A percentile compares a stretch with the other conserved stretches of the same genome.
These are phyloP conservation scores for Rhagoletis pomonella DNA, from an alignment of 1,140 invertebrate genomes.

Conservation along the genomic window DNA sequence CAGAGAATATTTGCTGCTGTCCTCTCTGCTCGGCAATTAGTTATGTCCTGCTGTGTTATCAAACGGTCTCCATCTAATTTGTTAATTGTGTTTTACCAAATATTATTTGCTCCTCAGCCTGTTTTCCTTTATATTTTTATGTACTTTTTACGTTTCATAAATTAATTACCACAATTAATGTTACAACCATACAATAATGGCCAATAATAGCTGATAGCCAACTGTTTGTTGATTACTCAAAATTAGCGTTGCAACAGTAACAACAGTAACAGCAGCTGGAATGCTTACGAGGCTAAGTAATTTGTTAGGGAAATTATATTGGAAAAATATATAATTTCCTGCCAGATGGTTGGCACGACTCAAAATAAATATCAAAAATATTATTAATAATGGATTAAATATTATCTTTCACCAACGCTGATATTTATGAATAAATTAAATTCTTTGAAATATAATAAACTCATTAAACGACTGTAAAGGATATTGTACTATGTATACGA, in stretches of 20 bases:
- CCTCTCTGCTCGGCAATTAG: background rate
- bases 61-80: constrained; percentile 49
- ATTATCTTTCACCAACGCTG: too few relatives aligned
- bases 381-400: too few relatives aligned
- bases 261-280: background rate
- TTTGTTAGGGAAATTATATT: constrained; percentile 9
- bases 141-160: constrained; percentile 33
- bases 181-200: constrained; percentile 47
- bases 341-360: background rate
- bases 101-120: background rate
- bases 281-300: background rate
- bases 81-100: constrained; percentile 50
- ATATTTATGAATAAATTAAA: too few relatives aligned
- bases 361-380: background rate
- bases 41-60: constrained; percentile 49
- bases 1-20: background rate
- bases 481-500: too few relatives aligned
- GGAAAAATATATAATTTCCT: background rate
- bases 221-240: constrained; percentile 46
- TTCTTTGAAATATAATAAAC: too few relatives aligned
- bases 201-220: constrained; percentile 44
- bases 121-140: background rate
- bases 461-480: too few relatives aligned
- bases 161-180: constrained; percentile 47
- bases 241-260: constrained; percentile 35